Conservation (phyloP, 2,113 vertebrate genomes). For the Camelus dromedarius region DNA sequence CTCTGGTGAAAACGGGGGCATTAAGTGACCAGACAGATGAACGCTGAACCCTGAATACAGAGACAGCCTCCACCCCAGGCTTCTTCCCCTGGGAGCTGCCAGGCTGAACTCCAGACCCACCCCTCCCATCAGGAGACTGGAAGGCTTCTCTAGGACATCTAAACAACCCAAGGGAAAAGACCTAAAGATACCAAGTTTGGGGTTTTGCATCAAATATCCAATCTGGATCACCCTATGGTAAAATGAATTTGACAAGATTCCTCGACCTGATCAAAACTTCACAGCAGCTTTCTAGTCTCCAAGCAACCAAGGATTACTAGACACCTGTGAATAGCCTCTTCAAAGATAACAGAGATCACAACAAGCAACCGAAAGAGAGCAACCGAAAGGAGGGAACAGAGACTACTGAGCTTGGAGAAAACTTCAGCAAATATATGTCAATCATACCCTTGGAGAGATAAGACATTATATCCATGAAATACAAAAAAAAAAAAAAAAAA, state of each 20-base stretch:
- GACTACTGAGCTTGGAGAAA: background rate
- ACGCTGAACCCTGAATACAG: background rate
- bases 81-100: background rate
- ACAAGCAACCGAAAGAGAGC: conserved; percentile 4
- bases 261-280: background rate
- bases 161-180: background rate
- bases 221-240: background rate
- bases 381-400: background rate
- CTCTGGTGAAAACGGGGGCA: background rate
- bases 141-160: background rate
- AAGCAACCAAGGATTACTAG: conserved; percentile 53
- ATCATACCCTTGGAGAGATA: conserved; percentile 2
- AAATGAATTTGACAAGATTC: conserved; percentile 9
- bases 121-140: background rate
- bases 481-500: background rate
- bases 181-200: background rate
- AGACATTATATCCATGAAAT: background rate
- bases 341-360: conserved; percentile 27
- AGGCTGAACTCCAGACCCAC: background rate
- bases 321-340: conserved; percentile 48
- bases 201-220: background rate
- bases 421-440: background rate
- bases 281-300: background rate
- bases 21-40: background rate
- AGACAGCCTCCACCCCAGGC: background rate